Conservation (phyloP, 2,797 vertebrate genomes). For the Semaprochilodus insignis region DNA sequence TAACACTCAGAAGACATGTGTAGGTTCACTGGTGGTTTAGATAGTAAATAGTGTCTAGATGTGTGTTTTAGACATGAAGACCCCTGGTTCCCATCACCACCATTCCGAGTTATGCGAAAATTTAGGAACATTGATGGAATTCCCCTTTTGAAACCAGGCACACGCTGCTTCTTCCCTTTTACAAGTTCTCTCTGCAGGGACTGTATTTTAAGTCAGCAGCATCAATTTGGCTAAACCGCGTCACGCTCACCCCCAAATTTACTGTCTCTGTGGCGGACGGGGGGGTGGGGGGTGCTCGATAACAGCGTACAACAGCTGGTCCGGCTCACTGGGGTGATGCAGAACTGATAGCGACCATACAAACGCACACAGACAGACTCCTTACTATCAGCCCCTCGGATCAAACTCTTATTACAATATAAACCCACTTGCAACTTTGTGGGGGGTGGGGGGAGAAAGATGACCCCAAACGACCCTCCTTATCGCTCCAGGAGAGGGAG, state of each 20-base stretch:
- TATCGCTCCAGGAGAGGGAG: slow-evolving; percentile 41
- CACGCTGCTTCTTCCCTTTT: not conserved
- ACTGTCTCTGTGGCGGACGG: slow-evolving; percentile 20
- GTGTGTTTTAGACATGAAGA: too few relatives aligned
- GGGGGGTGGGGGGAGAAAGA: slow-evolving; percentile 30
- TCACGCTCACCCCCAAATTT: slow-evolving; percentile 42
- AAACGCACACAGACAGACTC: slow-evolving; percentile 18
- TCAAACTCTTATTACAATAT: slow-evolving; percentile 62
- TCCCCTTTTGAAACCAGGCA: too few relatives aligned
- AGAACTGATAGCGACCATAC: slow-evolving; percentile 54
- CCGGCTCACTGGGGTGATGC: slow-evolving; percentile 47
- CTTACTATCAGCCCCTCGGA: slow-evolving; percentile 42
- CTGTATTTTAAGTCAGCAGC: slow-evolving; percentile 28
- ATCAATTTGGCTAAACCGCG: slow-evolving; percentile 41
- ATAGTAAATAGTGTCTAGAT: too few relatives aligned
- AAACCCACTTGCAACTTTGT: slow-evolving; percentile 35
- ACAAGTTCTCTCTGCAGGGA: not conserved
- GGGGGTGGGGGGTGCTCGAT: slow-evolving; percentile 37
- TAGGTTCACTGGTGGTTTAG: too few relatives aligned
- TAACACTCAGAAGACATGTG: too few relatives aligned
- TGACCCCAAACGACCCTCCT: slow-evolving; percentile 49
- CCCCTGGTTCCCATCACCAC: too few relatives aligned
- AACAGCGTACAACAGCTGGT: slow-evolving; percentile 58
- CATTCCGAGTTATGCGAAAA: too few relatives aligned
- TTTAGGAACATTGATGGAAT: too few relatives aligned